Conservation (phyloP, 2,797 vertebrate genomes). For the Pipistrellus nathusii region DNA sequence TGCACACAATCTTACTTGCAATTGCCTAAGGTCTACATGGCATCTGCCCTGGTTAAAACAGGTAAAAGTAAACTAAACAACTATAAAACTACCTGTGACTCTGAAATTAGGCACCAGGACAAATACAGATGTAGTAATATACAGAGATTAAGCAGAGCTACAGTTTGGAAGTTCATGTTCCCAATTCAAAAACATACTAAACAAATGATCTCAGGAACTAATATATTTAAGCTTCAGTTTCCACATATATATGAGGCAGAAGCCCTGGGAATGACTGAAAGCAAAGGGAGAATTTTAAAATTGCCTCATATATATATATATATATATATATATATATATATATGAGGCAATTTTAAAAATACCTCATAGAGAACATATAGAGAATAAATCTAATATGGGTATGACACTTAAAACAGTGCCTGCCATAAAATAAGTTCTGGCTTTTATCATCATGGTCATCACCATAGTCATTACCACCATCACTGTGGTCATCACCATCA, state of each 20-base stretch:
- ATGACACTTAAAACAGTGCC: not conserved
- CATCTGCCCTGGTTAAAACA: not conserved
- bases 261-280: too few relatives aligned
- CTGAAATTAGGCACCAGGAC: not conserved
- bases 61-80: constrained; percentile 3
- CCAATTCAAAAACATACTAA: not conserved
- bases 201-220: not conserved
- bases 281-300: too few relatives aligned
- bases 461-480: too few relatives aligned
- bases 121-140: not conserved
- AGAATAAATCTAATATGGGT: not conserved
- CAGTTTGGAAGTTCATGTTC: not conserved
- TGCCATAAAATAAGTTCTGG: not conserved
- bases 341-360: not conserved
- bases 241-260: too few relatives aligned
- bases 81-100: not conserved
- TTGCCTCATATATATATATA: not conserved
- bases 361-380: not conserved
- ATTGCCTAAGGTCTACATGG: not conserved
- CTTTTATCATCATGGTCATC: not conserved
- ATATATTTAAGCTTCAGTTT: not conserved
- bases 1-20: not conserved
- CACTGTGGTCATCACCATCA: not conserved
- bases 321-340: not conserved
- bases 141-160: not conserved